Evolutionary conservation across 2,113 vertebrate genomes (phyloP).

Genomic region (Pandion haliaetus): DNA sequence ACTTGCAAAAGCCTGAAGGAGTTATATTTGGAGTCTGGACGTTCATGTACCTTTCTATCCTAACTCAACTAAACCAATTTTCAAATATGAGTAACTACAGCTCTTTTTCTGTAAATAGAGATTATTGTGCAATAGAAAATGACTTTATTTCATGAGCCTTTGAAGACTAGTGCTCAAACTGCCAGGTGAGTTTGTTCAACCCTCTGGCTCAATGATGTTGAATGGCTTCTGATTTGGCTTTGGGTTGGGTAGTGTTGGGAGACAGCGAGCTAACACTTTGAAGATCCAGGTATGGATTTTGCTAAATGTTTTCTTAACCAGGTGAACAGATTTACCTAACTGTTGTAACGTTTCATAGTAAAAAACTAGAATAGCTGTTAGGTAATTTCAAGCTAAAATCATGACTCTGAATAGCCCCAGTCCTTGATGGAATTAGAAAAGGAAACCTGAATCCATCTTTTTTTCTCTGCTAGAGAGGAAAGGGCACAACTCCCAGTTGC

Average conservation of each 20-base stretch:
- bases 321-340: background rate
- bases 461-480: background rate
- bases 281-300: background rate
- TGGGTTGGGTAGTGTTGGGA: background rate
- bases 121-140: background rate
- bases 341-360: fast-evolving
- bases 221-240: background rate
- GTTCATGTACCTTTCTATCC: background rate
- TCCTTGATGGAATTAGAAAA: background rate
- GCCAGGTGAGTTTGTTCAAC: background rate
- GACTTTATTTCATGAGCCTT: background rate
- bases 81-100: background rate
- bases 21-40: background rate
- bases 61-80: background rate
- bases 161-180: background rate
- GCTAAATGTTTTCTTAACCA: background rate
- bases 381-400: background rate
- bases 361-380: background rate
- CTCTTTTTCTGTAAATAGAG: background rate
- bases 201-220: background rate
- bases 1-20: background rate
- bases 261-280: fast-evolving
- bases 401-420: background rate
- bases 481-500: background rate
- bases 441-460: background rate